Conservation (phyloP, 2,113 vertebrate species). For the Ceyx margarethae region DNA sequence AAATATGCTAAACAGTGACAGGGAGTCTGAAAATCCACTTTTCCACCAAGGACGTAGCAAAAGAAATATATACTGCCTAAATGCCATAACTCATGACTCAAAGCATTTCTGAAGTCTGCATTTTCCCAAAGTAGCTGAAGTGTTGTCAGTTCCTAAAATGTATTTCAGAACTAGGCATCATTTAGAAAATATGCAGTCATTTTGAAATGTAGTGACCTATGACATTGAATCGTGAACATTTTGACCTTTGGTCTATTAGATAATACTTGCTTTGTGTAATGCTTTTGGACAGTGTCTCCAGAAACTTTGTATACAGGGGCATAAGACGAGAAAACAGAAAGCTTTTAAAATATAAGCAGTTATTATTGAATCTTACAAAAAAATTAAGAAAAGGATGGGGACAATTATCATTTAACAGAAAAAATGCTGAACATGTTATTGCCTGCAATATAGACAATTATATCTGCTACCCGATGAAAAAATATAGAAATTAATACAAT, state of each 20-base stretch:
- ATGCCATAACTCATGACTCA: not conserved
- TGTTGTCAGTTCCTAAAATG: constrained; percentile 46
- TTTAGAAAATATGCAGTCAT: constrained; percentile 61
- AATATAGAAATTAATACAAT: not conserved
- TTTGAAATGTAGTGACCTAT: constrained; percentile 41
- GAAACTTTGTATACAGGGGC: not conserved
- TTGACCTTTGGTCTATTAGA: constrained; percentile 58
- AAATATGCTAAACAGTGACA: constrained; percentile 8
- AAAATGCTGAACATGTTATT: not conserved
- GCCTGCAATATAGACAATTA: not conserved
- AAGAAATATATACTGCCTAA: constrained; percentile 15
- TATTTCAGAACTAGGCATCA: constrained; percentile 54
- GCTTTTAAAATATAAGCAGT: not conserved
- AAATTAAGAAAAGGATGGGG: not conserved
- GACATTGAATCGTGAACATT: constrained; percentile 63
- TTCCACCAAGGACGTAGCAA: not conserved
- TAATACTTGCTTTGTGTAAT: constrained; percentile 61
- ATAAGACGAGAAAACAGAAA: not conserved
- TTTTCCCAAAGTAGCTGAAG: not conserved
- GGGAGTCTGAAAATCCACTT: constrained; percentile 16
- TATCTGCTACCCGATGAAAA: not conserved
- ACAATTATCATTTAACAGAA: not conserved
- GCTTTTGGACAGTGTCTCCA: constrained; percentile 5
- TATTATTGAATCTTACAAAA: not conserved
- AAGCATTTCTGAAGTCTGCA: constrained; percentile 16